phyloP scores from a whole-genome alignment of 92 coral and sea anemone genomes.

The Phenganax marumi region DNA sequence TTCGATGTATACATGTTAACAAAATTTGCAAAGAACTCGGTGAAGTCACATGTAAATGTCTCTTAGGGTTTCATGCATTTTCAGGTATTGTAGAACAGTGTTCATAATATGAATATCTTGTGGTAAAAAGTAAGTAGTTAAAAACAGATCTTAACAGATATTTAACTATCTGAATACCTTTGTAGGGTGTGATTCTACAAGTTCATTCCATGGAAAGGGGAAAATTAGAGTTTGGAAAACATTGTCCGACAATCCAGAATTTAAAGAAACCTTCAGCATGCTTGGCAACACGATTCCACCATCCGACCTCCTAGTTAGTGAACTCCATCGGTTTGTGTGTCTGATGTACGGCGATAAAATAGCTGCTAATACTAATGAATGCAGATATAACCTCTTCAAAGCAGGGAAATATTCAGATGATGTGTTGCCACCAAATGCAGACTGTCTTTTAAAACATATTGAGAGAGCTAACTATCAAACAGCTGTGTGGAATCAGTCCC shows the following conservation, averaged over 20 bases:
- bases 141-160: neutral
- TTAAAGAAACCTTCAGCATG: neutral
- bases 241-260: conserved; percentile 13
- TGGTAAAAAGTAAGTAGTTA: neutral
- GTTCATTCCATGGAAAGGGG: conserved; percentile 45
- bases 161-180: neutral
- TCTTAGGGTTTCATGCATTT: conserved; percentile 46
- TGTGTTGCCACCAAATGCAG: conserved; percentile 43
- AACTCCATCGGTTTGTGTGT: conserved; percentile 38
- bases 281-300: neutral
- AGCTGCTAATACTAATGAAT: conserved; percentile 32
- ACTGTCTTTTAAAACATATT: conserved; percentile 37
- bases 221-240: conserved; percentile 29
- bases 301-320: conserved; percentile 10
- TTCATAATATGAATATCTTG: neutral
- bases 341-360: conserved; percentile 39
- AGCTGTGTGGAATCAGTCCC: conserved; percentile 42
- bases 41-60: conserved; percentile 13
- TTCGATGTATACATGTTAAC: conserved; percentile 18
- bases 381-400: conserved; percentile 42
- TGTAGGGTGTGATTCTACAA: conserved; percentile 42
- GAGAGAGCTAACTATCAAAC: conserved; percentile 43
- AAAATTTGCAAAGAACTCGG: conserved; percentile 34
- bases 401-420: conserved; percentile 51
- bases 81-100: conserved; percentile 28